phyloP scores from a whole-genome alignment of 2,113 vertebrate genomes.

The Zosterops hypoxanthus region DNA sequence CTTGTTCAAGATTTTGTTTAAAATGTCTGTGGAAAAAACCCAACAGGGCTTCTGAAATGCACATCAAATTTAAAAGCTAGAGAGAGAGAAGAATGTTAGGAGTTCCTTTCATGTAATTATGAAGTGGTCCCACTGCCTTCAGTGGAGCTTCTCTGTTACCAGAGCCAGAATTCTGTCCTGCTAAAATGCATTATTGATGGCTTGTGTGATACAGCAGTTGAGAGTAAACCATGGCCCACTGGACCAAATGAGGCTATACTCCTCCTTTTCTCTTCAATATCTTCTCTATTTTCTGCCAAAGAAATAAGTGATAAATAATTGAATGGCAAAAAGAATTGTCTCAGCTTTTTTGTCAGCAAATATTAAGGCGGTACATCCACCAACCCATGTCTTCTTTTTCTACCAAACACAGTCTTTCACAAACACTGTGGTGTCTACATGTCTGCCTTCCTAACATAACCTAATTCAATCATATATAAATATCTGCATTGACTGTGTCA shows the following conservation, averaged over 20 bases:
- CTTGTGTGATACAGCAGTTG: not conserved
- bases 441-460: not conserved
- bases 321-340: not conserved
- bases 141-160: not conserved
- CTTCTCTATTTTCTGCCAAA: not conserved
- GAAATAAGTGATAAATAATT: not conserved
- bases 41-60: not conserved
- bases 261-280: not conserved
- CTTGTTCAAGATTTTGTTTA: fast-evolving
- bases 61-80: not conserved
- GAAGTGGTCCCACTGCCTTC: not conserved
- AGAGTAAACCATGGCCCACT: not conserved
- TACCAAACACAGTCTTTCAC: not conserved
- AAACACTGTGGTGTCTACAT: fast-evolving
- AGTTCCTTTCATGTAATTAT: not conserved
- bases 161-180: not conserved
- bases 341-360: not conserved
- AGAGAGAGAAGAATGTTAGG: not conserved
- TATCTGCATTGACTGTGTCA: not conserved
- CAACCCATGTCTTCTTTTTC: not conserved
- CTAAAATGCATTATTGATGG: not conserved
- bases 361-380: not conserved
- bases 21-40: not conserved
- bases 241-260: not conserved
- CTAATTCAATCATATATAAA: not conserved